Conservation (phyloP, 1,140 invertebrate species). For the Aphidius gifuensis region DNA sequence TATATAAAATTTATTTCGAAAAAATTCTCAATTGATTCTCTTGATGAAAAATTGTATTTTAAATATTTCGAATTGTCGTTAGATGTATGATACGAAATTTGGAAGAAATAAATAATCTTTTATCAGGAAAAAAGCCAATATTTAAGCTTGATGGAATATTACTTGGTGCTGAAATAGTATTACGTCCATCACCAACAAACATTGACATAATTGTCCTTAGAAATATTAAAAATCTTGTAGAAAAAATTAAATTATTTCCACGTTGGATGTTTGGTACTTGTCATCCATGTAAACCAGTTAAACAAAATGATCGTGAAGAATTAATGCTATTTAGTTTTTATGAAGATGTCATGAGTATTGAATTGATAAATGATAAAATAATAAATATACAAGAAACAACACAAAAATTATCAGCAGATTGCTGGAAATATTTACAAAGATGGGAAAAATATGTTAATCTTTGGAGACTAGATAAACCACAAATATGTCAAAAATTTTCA, state of each 20-base stretch:
- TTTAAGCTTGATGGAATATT: slow-evolving; percentile 78
- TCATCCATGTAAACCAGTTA: slow-evolving; percentile 64
- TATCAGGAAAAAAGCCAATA: slow-evolving; percentile 61
- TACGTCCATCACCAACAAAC: slow-evolving; percentile 71
- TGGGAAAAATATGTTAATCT: slow-evolving; percentile 77
- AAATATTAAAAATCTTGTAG: slow-evolving; percentile 64
- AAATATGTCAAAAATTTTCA: slow-evolving; percentile 73
- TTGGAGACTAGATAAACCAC: slow-evolving; percentile 77
- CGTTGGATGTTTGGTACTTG: slow-evolving; percentile 86
- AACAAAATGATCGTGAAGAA: slow-evolving; percentile 56
- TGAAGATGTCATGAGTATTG: slow-evolving; percentile 69
- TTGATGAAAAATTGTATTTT: not conserved
- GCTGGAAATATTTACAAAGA: slow-evolving; percentile 65
- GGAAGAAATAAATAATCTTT: slow-evolving; percentile 63
- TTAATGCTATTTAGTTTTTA: slow-evolving; percentile 69
- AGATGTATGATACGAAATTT: slow-evolving; percentile 70
- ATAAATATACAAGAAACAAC: slow-evolving; percentile 65
- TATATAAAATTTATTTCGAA: slow-evolving; percentile 10
- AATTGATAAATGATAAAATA: slow-evolving; percentile 66
- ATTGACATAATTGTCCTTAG: slow-evolving; percentile 71
- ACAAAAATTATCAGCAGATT: slow-evolving; percentile 61
- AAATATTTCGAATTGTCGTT: slow-evolving; percentile 16
- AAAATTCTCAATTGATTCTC: too few relatives aligned
- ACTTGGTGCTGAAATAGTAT: slow-evolving; percentile 67
- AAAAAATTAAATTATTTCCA: slow-evolving; percentile 68